Evolutionary conservation across 2,888 invertebrate genomes (phyloP).

Genomic region (Stratiomys singularior): DNA sequence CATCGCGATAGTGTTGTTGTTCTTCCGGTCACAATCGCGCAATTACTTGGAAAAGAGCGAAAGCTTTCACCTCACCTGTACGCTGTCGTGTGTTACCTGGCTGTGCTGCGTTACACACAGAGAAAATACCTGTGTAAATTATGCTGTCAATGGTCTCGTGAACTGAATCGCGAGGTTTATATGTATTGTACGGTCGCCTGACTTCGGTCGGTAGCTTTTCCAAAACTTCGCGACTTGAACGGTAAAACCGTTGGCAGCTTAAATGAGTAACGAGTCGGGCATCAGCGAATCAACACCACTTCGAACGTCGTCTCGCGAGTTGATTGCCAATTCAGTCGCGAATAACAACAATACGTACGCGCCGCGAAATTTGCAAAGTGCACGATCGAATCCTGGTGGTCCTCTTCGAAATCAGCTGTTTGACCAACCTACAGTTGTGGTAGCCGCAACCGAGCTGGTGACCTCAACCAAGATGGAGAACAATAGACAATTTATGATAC

Average conservation of each 20-base stretch:
- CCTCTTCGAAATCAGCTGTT: slow-evolving; percentile 23
- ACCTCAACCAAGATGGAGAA: slow-evolving; percentile 59
- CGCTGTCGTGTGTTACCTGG: background rate
- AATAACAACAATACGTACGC: slow-evolving; percentile 44
- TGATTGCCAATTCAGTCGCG: slow-evolving; percentile 53
- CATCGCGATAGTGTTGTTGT: background rate
- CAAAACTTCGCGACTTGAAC: background rate
- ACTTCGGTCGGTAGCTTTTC: slow-evolving; percentile 30
- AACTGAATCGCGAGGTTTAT: slow-evolving; percentile 2
- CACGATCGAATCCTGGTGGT: slow-evolving; percentile 5
- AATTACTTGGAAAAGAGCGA: background rate
- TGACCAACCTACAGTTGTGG: background rate
- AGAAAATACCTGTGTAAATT: background rate
- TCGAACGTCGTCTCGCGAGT: slow-evolving; percentile 56
- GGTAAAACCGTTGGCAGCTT: slow-evolving; percentile 43
- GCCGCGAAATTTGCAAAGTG: slow-evolving; percentile 19
- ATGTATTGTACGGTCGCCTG: slow-evolving; percentile 23
- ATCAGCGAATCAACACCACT: slow-evolving; percentile 65
- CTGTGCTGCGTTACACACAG: background rate
- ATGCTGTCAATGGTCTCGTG: slow-evolving; percentile 26
- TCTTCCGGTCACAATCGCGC: background rate
- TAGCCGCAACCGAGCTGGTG: background rate
- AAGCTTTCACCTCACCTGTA: slow-evolving; percentile 16
- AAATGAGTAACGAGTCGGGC: slow-evolving; percentile 64
- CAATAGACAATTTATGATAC: slow-evolving; percentile 68